Conservation (phyloP, 2,113 vertebrate genomes). For the Python bivittatus region DNA sequence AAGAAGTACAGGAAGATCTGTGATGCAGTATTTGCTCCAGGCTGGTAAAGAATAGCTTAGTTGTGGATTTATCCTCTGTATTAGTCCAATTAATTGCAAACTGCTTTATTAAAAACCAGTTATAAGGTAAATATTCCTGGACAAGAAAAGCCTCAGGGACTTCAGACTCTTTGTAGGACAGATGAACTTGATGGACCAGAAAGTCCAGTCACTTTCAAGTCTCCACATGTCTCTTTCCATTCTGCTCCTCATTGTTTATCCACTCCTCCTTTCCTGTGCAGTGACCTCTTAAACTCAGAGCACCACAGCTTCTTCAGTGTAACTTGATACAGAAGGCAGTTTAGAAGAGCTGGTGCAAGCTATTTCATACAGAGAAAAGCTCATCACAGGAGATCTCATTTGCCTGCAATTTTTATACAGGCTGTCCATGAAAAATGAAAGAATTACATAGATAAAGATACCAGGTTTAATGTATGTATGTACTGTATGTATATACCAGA, state of each 20-base stretch:
- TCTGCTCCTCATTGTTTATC: neutral
- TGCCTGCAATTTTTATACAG: neutral
- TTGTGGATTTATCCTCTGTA: slow-evolving; percentile 56
- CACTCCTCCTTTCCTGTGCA: slow-evolving; percentile 13
- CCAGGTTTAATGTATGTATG: too few relatives aligned
- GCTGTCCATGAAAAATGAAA: neutral
- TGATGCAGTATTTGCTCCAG: slow-evolving; percentile 49
- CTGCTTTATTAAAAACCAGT: slow-evolving; percentile 53
- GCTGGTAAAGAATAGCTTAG: slow-evolving; percentile 44
- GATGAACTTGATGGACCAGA: slow-evolving; percentile 23
- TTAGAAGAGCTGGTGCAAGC: neutral
- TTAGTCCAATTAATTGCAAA: slow-evolving; percentile 64
- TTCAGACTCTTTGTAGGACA: slow-evolving; percentile 33
- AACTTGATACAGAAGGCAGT: neutral
- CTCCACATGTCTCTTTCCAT: slow-evolving; percentile 29
- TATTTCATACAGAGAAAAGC: slow-evolving; percentile 8
- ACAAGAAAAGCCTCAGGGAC: slow-evolving; percentile 36
- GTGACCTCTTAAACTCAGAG: neutral
- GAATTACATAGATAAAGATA: neutral
- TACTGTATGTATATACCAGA: too few relatives aligned
- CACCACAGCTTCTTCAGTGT: neutral
- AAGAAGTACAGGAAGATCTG: slow-evolving; percentile 38
- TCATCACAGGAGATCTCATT: neutral
- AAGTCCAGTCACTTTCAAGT: slow-evolving; percentile 30
- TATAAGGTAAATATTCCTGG: slow-evolving; percentile 57